These are phyloP conservation scores for Oryzias celebensis DNA, from an alignment of 2,113 vertebrate genomes.

Conservation along the genomic window DNA sequence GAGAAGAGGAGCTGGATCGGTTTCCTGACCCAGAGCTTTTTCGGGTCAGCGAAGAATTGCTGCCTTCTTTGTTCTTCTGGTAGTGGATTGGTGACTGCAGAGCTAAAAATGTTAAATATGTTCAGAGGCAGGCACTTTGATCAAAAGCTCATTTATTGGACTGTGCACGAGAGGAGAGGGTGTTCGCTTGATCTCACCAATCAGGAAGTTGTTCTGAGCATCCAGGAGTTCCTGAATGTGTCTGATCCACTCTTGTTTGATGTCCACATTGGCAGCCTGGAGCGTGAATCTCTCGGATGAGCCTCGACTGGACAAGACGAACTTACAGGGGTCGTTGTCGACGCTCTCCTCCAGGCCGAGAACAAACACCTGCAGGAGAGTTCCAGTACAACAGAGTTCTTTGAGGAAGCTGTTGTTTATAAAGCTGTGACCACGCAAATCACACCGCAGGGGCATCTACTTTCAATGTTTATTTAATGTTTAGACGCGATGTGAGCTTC, in stretches of 20 bases:
- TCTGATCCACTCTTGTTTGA: constrained; percentile 92
- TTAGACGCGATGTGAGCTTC: no score
- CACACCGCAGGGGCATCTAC: no score
- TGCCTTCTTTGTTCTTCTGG: constrained; percentile 80
- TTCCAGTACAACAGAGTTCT: no score
- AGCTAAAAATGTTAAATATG: constrained; percentile 68
- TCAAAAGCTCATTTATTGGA: not conserved
- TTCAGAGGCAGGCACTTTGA: not conserved
- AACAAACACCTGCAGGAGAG: constrained; percentile 84
- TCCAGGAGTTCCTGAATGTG: constrained; percentile 93
- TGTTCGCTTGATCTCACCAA: constrained; percentile 76
- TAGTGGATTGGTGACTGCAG: constrained; percentile 96
- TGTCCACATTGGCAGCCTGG: constrained; percentile 93
- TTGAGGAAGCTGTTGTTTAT: no score
- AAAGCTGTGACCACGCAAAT: no score
- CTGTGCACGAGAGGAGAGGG: not conserved
- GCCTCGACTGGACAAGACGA: constrained; percentile 87
- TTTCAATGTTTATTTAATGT: no score
- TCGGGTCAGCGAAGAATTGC: constrained; percentile 80
- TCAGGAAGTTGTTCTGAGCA: constrained; percentile 92
- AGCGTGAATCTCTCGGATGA: constrained; percentile 89
- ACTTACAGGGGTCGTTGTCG: constrained; percentile 94
- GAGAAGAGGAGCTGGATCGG: constrained; percentile 76
- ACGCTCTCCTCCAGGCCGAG: constrained; percentile 88
- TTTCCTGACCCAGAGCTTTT: constrained; percentile 71